These are phyloP conservation scores for Eumacrocentrus americanus DNA, from an alignment of 2,888 invertebrate genomes.

Conservation along the genomic window DNA sequence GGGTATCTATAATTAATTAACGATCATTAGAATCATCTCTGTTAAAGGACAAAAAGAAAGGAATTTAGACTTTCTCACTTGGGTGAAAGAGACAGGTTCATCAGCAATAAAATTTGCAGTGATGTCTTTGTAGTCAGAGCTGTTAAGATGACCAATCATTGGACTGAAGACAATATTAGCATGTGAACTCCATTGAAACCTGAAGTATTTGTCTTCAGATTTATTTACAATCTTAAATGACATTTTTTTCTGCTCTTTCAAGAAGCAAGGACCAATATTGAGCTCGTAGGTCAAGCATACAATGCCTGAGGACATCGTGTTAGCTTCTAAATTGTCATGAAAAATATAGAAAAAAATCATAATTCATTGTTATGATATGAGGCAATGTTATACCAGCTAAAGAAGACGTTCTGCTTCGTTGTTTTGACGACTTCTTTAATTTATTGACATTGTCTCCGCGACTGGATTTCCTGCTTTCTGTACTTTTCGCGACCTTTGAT, in stretches of 20 bases:
- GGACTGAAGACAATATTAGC: slow-evolving; percentile 63
- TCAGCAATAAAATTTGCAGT: slow-evolving; percentile 63
- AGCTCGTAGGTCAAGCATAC: slow-evolving; percentile 48
- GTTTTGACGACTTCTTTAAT: slow-evolving; percentile 24
- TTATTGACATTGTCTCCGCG: background rate
- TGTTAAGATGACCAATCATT: slow-evolving; percentile 61
- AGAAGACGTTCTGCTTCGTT: slow-evolving; percentile 14
- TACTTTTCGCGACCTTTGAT: too few relatives aligned
- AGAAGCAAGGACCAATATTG: slow-evolving; percentile 57
- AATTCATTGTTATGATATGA: too few relatives aligned
- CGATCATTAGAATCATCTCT: background rate
- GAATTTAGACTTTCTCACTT: slow-evolving; percentile 43
- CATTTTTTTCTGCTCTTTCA: slow-evolving; percentile 56
- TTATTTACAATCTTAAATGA: slow-evolving; percentile 61
- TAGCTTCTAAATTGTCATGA: too few relatives aligned
- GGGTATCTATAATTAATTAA: slow-evolving; percentile 37
- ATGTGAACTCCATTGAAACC: slow-evolving; percentile 59
- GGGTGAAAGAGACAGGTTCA: slow-evolving; percentile 53
- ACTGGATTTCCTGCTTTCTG: background rate
- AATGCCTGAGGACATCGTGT: background rate
- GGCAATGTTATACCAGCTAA: background rate
- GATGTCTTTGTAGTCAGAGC: slow-evolving; percentile 62
- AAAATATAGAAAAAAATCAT: too few relatives aligned
- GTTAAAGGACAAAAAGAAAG: background rate
- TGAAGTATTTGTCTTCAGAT: slow-evolving; percentile 53